phyloP scores from a whole-genome alignment of 2,797 vertebrate genomes.

The Ptychobarbus kaznakovi region DNA sequence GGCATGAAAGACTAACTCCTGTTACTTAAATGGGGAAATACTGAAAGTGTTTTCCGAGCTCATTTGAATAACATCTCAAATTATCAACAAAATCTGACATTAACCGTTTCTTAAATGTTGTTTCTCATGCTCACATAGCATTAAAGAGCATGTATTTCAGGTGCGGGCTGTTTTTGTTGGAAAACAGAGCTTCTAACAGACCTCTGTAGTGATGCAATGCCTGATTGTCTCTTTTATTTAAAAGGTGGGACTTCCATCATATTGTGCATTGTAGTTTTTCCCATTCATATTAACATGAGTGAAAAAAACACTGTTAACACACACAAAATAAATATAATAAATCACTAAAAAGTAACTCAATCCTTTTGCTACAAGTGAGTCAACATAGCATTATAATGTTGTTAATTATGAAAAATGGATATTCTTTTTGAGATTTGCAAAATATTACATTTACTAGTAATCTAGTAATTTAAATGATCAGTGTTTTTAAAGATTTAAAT shows the following conservation, averaged over 20 bases:
- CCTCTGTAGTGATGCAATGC: not conserved
- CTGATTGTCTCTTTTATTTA: not conserved
- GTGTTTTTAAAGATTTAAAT: not conserved
- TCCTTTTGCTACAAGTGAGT: not conserved
- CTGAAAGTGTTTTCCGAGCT: not conserved
- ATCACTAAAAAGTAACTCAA: not conserved
- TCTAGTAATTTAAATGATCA: not conserved
- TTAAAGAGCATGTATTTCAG: not conserved
- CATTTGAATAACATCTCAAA: slow-evolving; percentile 1
- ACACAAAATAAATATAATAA: not conserved
- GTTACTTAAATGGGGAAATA: not conserved
- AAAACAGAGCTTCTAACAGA: not conserved
- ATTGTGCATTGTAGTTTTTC: not conserved
- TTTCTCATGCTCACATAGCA: not conserved
- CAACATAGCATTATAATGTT: not conserved
- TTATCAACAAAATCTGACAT: not conserved
- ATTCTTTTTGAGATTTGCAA: not conserved
- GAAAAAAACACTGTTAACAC: not conserved
- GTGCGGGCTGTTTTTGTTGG: not conserved
- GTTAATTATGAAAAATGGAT: not conserved
- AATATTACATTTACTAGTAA: not conserved
- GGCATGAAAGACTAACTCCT: not conserved
- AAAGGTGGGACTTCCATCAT: not conserved
- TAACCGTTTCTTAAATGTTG: not conserved
- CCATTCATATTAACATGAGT: not conserved